Evolutionary conservation across 2,797 vertebrate genomes (phyloP), one percentile per base, ranked within the genome.

Genomic region (Leuciscus waleckii): DNA sequence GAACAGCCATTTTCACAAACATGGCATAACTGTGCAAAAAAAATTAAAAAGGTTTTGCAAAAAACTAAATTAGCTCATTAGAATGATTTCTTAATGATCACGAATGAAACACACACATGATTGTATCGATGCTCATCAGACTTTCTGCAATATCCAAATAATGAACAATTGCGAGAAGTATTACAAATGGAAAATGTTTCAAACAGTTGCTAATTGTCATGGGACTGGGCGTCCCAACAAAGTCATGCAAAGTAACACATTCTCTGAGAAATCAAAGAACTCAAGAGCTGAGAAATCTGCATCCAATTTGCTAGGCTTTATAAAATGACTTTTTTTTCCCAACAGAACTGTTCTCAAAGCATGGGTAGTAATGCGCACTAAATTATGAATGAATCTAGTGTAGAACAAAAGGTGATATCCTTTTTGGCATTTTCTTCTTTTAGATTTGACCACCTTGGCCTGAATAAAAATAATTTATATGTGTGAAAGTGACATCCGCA

Each of bases 401-500:
- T 32, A 56, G 32, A 56, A 76, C 16, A 2, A 16, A 43, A 41
- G 16, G 35, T 7, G n/a, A 63, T 79, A 78, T 63, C 26, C 7
- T 32, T 58, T 77, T 76, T 76, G 74, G n/a, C 11, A n/a, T 37
- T 56, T 7, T 61, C 2, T 17, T 75, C 9, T 41, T 63, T 63
- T 63, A 43, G 37, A 63, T 79, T 29, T 79, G 76, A 77, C 51
- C 13, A 29, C 56, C 76, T 43, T 29, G 16, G 43, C 54, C 21
- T n/a, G 35, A 39, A 78, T 10, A 26, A 39, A 39, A 39, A 26
- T n/a, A 7, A 41, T 26, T 41, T 23, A 41, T 26, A 41, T 61
- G 23, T 26, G 14, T 17, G 19, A 56, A 7, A 58, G 21, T 26
- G 74, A 56, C 74, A 58, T 39, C 21, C 37, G 51, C 9, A 8